A percentile compares a stretch with the other conserved stretches of the same genome.
These are phyloP conservation scores for Tipula helvola DNA, from an alignment of 2,888 invertebrate species.

Conservation along the genomic window DNA sequence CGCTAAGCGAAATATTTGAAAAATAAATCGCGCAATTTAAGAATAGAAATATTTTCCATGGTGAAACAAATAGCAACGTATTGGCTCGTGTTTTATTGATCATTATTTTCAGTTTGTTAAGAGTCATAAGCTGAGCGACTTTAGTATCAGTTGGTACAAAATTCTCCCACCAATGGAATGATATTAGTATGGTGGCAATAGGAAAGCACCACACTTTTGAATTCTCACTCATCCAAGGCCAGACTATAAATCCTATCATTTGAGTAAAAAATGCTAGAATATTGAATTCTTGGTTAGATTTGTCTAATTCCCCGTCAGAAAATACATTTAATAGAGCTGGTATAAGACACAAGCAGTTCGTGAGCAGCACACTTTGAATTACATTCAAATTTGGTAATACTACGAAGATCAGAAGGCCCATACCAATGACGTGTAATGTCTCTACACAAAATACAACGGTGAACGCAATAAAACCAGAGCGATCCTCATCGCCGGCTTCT, in stretches of 20 bases:
- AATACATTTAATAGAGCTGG: conserved; percentile 51
- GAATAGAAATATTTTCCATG: conserved; percentile 68
- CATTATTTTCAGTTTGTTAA: not conserved
- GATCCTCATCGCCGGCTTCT: conserved; percentile 42
- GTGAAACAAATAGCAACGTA: conserved; percentile 55
- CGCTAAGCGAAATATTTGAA: conserved; percentile 24
- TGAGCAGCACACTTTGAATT: conserved; percentile 69
- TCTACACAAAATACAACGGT: conserved; percentile 52
- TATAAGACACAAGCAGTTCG: conserved; percentile 69
- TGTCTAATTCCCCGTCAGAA: not conserved
- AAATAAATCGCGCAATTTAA: conserved; percentile 49
- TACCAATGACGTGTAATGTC: conserved; percentile 62
- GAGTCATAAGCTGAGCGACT: not conserved
- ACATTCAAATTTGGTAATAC: conserved; percentile 71
- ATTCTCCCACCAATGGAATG: conserved; percentile 78
- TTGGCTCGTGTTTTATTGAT: conserved; percentile 49
- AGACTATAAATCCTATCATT: conserved; percentile 51
- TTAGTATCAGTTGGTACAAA: conserved; percentile 40
- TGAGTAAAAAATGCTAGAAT: conserved; percentile 49
- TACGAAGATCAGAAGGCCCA: conserved; percentile 59
- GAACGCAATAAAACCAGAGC: conserved; percentile 36
- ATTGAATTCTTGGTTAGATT: conserved; percentile 32
- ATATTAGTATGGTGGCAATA: conserved; percentile 51
- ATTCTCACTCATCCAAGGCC: conserved; percentile 46
- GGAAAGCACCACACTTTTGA: conserved; percentile 47